Conservation (phyloP, 2,888 invertebrate genomes). For the Bedellia somnulentella region DNA sequence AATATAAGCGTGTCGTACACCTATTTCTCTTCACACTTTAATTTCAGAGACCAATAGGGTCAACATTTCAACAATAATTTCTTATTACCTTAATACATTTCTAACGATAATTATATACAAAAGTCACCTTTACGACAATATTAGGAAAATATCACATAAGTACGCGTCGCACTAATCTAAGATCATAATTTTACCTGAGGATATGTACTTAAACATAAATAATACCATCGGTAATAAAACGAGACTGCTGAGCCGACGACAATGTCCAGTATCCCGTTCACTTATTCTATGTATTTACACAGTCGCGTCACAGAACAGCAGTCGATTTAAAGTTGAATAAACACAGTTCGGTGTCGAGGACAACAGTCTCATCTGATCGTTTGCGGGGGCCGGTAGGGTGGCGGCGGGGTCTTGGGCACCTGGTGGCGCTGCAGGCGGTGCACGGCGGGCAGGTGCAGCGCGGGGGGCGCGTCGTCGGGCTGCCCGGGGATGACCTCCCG, state of each 20-base stretch:
- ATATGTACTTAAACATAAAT: constrained; percentile 19
- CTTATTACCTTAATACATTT: too few species aligned
- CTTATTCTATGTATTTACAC: constrained; percentile 18
- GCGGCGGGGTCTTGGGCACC: constrained; percentile 52
- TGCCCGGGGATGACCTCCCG: constrained; percentile 30
- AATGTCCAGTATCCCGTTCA: not conserved
- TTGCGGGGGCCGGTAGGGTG: constrained; percentile 50
- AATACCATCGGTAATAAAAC: constrained; percentile 39
- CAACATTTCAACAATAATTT: too few species aligned
- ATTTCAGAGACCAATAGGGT: too few species aligned
- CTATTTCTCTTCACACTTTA: too few species aligned
- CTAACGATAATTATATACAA: too few species aligned
- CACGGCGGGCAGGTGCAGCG: constrained; percentile 18
- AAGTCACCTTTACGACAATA: too few species aligned
- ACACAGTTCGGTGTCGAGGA: constrained; percentile 15
- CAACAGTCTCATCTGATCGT: constrained; percentile 50
- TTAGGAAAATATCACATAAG: constrained; percentile 59
- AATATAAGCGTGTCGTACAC: too few species aligned
- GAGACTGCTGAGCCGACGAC: constrained; percentile 22
- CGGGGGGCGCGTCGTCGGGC: constrained; percentile 17
- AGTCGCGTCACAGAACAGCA: constrained; percentile 53
- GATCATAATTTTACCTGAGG: constrained; percentile 18
- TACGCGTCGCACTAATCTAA: constrained; percentile 39
- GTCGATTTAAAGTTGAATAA: constrained; percentile 52
- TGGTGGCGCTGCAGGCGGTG: constrained; percentile 23